Base-by-base conservation (phyloP, 2,113 vertebrate genomes). In the Pteropus alecto region DNA sequence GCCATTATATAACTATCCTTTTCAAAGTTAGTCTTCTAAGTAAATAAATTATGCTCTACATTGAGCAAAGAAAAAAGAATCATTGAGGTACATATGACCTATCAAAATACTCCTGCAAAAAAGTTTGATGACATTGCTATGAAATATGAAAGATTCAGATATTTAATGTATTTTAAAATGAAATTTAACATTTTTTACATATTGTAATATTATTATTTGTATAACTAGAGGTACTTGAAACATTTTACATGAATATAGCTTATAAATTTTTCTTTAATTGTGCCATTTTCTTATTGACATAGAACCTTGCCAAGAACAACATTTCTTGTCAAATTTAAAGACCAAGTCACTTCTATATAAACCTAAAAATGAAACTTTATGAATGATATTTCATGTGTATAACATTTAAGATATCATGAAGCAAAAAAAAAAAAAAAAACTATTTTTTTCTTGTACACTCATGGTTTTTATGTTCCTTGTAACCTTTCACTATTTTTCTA, bases 291-390 rank as follows among this genome's bases (percentile, higher is more conserved):
- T 28, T 60, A 74, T 74, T 79, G 90, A 22, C 13, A 58, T 33
- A 82, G 18, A 68, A 14, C 7, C 78, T 95, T 83, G 4, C 30
- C 48, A 92, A 70, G 41, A 43, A 87, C 10, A 95, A 74, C 24
- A 21, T 93, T 96, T 93, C 26, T 26, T 96, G 68, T 95, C 74
- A 90, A 90, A 77, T 51, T 19, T 74, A 85, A 97, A 90, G 33
- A 58, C 63, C 74, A 78, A 87, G 6, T 38, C 89, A 68, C 76
- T 78, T 35, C 41, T 54, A 89, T 46, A 33, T 10, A 82, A 77
- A 15, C 3, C 30, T 89, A 90, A 71, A 89, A 90, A 61, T 87
- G 22, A 26, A 90, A 88, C 11, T 60, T 70, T 60, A 61, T 11
- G 16, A 30, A 16, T 67, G 41, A 38, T 85, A 73, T 51, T 76